A percentile compares a stretch with the other conserved stretches of the same genome.
Evolutionary conservation across 2,113 vertebrate genomes (phyloP).

Genomic region (Scartelaos histophorus): DNA sequence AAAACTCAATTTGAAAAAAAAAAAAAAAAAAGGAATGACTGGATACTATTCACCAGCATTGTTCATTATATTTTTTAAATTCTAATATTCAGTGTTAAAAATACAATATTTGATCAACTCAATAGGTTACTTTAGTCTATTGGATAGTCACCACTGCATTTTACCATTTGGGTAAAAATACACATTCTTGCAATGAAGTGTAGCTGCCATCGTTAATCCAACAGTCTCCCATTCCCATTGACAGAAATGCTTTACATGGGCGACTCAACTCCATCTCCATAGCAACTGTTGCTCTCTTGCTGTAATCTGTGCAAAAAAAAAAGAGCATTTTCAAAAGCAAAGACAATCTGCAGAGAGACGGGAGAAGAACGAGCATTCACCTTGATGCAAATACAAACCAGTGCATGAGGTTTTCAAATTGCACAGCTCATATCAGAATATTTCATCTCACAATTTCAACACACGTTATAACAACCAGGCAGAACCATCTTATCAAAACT

Average conservation of each 20-base stretch:
- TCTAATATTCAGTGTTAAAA: neutral
- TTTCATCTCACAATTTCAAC: conserved; percentile 9
- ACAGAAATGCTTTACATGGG: conserved; percentile 59
- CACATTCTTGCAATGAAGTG: conserved; percentile 30
- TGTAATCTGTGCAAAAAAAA: conserved; percentile 59
- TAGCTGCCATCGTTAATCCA: conserved; percentile 14
- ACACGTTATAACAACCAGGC: conserved; percentile 14
- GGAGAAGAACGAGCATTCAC: neutral
- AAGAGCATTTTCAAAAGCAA: conserved; percentile 47
- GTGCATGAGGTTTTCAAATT: conserved; percentile 18
- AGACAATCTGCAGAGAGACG: conserved; percentile 26
- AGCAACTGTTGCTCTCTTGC: conserved; percentile 75
- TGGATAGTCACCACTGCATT: neutral
- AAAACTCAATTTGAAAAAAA: no score
- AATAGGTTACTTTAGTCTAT: no score
- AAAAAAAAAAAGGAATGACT: no score
- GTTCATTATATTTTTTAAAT: neutral
- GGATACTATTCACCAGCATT: neutral
- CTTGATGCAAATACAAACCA: conserved; percentile 20
- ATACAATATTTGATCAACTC: neutral
- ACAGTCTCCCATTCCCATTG: conserved; percentile 46
- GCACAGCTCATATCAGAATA: conserved; percentile 1
- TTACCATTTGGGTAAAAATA: conserved; percentile 17
- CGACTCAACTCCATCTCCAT: conserved; percentile 76
- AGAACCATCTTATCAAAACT: conserved; percentile 8